Conservation (phyloP, 2,888 invertebrate species). For the Lacanobia wlatinum region DNA sequence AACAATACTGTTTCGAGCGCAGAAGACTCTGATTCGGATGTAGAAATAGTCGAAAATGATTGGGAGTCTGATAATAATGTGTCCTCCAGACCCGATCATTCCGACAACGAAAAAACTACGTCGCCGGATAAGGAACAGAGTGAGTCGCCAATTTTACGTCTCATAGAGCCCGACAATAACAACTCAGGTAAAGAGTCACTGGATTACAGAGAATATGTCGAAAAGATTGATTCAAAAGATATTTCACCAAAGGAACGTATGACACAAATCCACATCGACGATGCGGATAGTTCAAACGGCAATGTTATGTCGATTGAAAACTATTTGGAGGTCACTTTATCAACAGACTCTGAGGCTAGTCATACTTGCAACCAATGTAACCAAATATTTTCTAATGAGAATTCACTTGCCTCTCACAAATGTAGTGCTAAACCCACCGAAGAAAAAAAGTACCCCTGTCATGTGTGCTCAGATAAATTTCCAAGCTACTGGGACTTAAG, state of each 20-base stretch:
- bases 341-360: conserved; percentile 89
- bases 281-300: conserved; percentile 87
- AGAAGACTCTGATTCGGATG: conserved; percentile 89
- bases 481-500: conserved; percentile 89
- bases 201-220: conserved; percentile 84
- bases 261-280: conserved; percentile 82
- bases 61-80: conserved; percentile 89
- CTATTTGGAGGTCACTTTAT: conserved; percentile 89
- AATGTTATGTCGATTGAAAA: conserved; percentile 90
- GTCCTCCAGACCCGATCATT: conserved; percentile 86
- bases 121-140: conserved; percentile 86
- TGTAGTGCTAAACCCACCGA: conserved; percentile 87
- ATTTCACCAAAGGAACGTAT: conserved; percentile 80
- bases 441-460: conserved; percentile 89
- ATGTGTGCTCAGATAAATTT: conserved; percentile 89
- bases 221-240: conserved; percentile 87
- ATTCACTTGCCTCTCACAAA: conserved; percentile 83
- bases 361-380: conserved; percentile 89
- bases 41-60: conserved; percentile 89
- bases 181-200: conserved; percentile 84
- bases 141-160: conserved; percentile 87
- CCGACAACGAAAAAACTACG: conserved; percentile 87
- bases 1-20: conserved; percentile 87
- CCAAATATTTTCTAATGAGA: conserved; percentile 88
- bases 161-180: conserved; percentile 88